Conservation (phyloP, 2,888 invertebrate genomes). For the Melolontha melolontha region DNA sequence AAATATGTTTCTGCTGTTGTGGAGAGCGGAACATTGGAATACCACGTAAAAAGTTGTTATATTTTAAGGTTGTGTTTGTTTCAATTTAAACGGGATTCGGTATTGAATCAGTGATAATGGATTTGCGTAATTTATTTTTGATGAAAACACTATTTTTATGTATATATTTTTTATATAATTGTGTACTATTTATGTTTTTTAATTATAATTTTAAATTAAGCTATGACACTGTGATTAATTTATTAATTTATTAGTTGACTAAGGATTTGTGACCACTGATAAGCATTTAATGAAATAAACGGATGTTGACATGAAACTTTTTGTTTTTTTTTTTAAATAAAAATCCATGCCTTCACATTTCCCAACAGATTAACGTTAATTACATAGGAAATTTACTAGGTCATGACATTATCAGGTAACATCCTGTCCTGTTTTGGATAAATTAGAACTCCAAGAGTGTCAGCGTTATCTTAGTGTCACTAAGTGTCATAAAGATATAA, state of each 20-base stretch:
- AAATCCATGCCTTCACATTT: no score
- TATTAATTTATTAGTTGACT: slow-evolving; percentile 8
- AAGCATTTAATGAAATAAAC: slow-evolving; percentile 24
- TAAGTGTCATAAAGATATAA: no score
- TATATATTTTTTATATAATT: slow-evolving; percentile 15
- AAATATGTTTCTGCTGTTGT: slow-evolving; percentile 76
- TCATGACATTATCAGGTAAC: no score
- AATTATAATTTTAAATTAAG: slow-evolving; percentile 2
- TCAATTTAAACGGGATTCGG: slow-evolving; percentile 7
- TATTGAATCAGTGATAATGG: slow-evolving; percentile 18
- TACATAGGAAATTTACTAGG: no score
- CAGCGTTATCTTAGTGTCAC: no score
- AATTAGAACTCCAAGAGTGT: no score
- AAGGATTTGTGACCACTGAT: slow-evolving; percentile 16
- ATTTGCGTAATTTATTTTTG: slow-evolving; percentile 5
- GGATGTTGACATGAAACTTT: not conserved
- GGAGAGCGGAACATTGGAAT: slow-evolving; percentile 80
- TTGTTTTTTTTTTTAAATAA: slow-evolving; percentile 14
- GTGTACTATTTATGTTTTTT: slow-evolving; percentile 17
- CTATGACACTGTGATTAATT: slow-evolving; percentile 22
- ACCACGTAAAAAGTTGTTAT: slow-evolving; percentile 55
- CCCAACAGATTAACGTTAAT: no score
- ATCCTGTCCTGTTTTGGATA: no score
- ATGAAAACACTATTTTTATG: slow-evolving; percentile 6
- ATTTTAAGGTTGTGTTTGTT: slow-evolving; percentile 8